Evolutionary conservation across 2,797 vertebrate genomes (phyloP).

Genomic region (Pantherophis alleghaniensis): DNA sequence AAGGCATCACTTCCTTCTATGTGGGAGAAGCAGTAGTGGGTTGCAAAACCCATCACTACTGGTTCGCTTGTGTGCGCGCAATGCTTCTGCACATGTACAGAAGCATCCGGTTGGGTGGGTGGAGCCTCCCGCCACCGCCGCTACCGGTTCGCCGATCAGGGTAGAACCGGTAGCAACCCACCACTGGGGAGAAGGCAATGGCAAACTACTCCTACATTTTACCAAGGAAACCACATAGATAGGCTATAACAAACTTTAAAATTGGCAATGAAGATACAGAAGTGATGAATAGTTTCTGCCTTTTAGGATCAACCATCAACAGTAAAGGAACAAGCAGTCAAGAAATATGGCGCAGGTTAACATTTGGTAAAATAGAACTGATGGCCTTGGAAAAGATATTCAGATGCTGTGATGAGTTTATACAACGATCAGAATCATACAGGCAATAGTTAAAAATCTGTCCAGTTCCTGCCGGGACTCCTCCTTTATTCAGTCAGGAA

Average conservation of each 20-base stretch:
- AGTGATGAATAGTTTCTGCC: not conserved
- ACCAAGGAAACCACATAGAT: not conserved
- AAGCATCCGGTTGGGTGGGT: too few relatives aligned
- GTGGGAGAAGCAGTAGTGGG: not conserved
- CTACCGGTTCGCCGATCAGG: too few relatives aligned
- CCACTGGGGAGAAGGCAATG: not conserved
- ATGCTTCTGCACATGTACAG: too few relatives aligned
- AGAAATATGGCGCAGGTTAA: not conserved
- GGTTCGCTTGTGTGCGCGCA: too few relatives aligned
- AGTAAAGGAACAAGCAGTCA: not conserved
- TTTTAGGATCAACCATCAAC: not conserved
- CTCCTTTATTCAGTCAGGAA: constrained; percentile 48
- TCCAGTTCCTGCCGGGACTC: not conserved
- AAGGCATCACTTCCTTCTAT: not conserved
- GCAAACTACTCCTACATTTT: not conserved
- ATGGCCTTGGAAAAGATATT: not conserved
- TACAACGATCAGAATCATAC: not conserved
- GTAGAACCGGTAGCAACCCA: too few relatives aligned
- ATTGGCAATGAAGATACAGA: not conserved
- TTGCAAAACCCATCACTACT: too few relatives aligned
- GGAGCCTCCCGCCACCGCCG: too few relatives aligned
- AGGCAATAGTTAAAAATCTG: not conserved
- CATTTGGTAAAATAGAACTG: not conserved
- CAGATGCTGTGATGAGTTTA: not conserved
- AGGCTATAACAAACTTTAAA: not conserved